Conservation (phyloP, 2,888 invertebrate species). For the Cheilosia soror region DNA sequence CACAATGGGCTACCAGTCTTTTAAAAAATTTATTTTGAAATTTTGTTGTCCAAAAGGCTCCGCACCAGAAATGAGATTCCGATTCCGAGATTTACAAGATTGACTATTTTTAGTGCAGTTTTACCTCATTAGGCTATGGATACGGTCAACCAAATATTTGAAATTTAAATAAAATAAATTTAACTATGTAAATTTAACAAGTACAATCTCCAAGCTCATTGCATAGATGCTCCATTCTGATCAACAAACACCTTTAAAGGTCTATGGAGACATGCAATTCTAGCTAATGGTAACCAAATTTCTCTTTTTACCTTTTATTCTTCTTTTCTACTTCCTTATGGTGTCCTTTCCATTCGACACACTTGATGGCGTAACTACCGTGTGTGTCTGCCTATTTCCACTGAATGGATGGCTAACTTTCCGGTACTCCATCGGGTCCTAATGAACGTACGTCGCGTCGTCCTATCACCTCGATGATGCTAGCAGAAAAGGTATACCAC, state of each 20-base stretch:
- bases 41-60: not conserved
- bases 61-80: too few relatives aligned
- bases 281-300: conserved; percentile 66
- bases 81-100: too few relatives aligned
- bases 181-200: conserved; percentile 19
- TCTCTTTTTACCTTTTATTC: conserved; percentile 17
- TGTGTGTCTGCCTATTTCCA: conserved; percentile 69
- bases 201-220: conserved; percentile 31
- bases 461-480: conserved; percentile 41
- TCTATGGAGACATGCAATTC: conserved; percentile 55
- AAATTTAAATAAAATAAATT: too few relatives aligned
- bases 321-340: conserved; percentile 4
- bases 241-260: conserved; percentile 55
- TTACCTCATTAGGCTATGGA: too few relatives aligned
- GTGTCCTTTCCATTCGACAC: conserved; percentile 51
- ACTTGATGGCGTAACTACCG: conserved; percentile 65
- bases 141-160: too few relatives aligned
- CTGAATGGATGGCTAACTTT: conserved; percentile 74
- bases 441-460: conserved; percentile 73
- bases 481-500: conserved; percentile 16
- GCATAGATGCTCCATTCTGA: conserved; percentile 56
- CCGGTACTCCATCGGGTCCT: conserved; percentile 68
- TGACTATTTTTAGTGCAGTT: too few relatives aligned
- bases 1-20: too few relatives aligned
- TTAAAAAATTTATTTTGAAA: not conserved